Evolutionary conservation across 2,888 invertebrate genomes (phyloP), one percentile per base, ranked within the genome.

Genomic region (Euplagia quadripunctaria): DNA sequence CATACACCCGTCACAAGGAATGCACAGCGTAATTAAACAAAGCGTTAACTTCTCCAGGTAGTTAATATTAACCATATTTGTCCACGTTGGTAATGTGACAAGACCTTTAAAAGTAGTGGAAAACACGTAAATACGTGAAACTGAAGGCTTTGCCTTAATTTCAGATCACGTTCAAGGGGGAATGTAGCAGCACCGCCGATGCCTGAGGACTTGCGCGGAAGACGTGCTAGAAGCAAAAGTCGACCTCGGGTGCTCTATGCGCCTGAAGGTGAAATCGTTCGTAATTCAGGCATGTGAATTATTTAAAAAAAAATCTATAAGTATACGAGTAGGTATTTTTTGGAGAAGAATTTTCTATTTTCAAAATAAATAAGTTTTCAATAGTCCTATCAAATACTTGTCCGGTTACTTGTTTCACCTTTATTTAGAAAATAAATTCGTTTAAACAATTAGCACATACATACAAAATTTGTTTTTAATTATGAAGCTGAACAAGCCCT

Each of bases 171-270:
- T 61, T 96, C 96, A 20, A 85, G 95, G 81, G 95, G 89, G 70
- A 88, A 94, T 73, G 89, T 96, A 82, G 88, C 96, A 76, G 96
- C 91, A 0, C 88, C 86, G 0, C 93, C 94, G 0, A 89, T 92
- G 64, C 91, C 89, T 85, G 97, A 92, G 42, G 94, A 95, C 65
- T 81, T 91, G 72, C 92, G 95, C 9, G 94, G 92, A 20, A 86
- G 93, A 88, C 89, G 98, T 55, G 98, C 98, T 0, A 96, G 98
- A 68, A 98, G 98, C 94, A 98, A 98, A 96, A 98, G 98, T 88
- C 96, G 98, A 80, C 98, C 98, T 0, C 95, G 98, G n/a, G 97
- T 98, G 1, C 94, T 98, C 0, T 98, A 98, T 88, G 98, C 98
- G 0, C 97, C 98, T 0, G 98, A 98, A 87, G 97, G 97, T 78